phyloP scores from a whole-genome alignment of 2,888 invertebrate genomes.

The Volucella bombylans region DNA sequence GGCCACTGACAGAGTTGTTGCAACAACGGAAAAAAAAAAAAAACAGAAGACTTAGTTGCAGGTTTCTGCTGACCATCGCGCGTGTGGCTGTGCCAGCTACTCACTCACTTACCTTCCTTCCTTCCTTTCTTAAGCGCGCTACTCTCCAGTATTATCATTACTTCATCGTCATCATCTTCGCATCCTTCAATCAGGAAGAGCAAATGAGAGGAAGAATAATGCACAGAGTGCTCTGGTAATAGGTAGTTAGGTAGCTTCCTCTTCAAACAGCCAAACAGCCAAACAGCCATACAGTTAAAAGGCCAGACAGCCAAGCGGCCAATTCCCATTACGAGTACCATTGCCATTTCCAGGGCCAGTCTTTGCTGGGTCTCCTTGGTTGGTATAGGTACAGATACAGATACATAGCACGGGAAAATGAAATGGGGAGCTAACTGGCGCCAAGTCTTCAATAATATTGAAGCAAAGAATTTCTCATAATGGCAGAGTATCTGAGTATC shows the following conservation, averaged over 20 bases:
- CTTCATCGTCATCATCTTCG: constrained; percentile 37
- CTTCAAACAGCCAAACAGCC: constrained; percentile 29
- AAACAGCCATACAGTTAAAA: too few species aligned
- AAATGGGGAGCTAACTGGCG: constrained; percentile 80
- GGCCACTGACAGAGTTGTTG: constrained; percentile 60
- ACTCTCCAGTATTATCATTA: constrained; percentile 8
- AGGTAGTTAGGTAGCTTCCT: constrained; percentile 72
- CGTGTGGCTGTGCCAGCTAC: constrained; percentile 67
- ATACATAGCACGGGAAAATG: constrained; percentile 51
- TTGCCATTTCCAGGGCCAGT: constrained; percentile 27
- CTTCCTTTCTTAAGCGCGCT: background rate
- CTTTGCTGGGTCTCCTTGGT: background rate
- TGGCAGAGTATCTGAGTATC: constrained; percentile 54
- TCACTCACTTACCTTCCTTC: constrained; percentile 22
- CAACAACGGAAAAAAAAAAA: constrained; percentile 37
- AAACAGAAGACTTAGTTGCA: constrained; percentile 6
- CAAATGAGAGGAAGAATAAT: constrained; percentile 8
- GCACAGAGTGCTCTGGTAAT: constrained; percentile 57
- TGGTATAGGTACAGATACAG: background rate
- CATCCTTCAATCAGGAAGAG: constrained; percentile 43
- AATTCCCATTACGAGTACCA: background rate
- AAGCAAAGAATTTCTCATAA: constrained; percentile 75
- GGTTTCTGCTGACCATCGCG: constrained; percentile 35
- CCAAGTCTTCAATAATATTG: constrained; percentile 82
- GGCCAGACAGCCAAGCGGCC: background rate